These are phyloP conservation scores for Suillia variegata DNA, from an alignment of 2,888 invertebrate species.

Conservation along the genomic window DNA sequence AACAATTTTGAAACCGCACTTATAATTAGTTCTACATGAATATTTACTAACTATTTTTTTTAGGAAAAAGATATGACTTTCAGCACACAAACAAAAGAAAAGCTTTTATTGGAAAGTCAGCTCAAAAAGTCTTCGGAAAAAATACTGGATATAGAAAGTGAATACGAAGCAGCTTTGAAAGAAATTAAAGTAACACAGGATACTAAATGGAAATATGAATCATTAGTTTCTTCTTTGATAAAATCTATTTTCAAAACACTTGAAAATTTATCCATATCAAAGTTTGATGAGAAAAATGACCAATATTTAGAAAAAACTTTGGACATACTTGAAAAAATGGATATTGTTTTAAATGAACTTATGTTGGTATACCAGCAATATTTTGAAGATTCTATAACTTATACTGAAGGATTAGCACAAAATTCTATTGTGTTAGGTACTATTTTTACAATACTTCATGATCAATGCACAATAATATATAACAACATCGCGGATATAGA, in stretches of 20 bases:
- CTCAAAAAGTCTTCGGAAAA: slow-evolving; percentile 71
- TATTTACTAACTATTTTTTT: too few relatives aligned
- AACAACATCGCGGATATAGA: slow-evolving; percentile 48
- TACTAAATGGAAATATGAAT: slow-evolving; percentile 51
- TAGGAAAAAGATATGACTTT: slow-evolving; percentile 70
- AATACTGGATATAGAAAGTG: slow-evolving; percentile 68
- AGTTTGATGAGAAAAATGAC: slow-evolving; percentile 33
- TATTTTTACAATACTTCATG: slow-evolving; percentile 39
- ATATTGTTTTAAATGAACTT: slow-evolving; percentile 35
- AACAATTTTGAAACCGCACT: neutral
- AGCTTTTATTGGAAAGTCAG: slow-evolving; percentile 66
- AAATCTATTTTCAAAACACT: slow-evolving; percentile 37
- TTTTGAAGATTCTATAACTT: slow-evolving; percentile 10
- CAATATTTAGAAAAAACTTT: slow-evolving; percentile 38
- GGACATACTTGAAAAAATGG: slow-evolving; percentile 33
- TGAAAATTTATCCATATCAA: slow-evolving; percentile 33
- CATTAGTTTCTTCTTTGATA: slow-evolving; percentile 23
- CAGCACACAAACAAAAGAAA: slow-evolving; percentile 64
- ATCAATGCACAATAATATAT: slow-evolving; percentile 44
- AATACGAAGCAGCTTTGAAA: slow-evolving; percentile 46
- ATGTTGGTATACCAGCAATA: slow-evolving; percentile 14
- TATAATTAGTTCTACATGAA: too few relatives aligned
- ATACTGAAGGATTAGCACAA: slow-evolving; percentile 17
- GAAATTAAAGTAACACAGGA: slow-evolving; percentile 39
- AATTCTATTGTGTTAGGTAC: slow-evolving; percentile 37